Evolutionary conservation across 2,113 vertebrate genomes (phyloP), one percentile per base, ranked within the genome.

Genomic region (Cromileptes altivelis): DNA sequence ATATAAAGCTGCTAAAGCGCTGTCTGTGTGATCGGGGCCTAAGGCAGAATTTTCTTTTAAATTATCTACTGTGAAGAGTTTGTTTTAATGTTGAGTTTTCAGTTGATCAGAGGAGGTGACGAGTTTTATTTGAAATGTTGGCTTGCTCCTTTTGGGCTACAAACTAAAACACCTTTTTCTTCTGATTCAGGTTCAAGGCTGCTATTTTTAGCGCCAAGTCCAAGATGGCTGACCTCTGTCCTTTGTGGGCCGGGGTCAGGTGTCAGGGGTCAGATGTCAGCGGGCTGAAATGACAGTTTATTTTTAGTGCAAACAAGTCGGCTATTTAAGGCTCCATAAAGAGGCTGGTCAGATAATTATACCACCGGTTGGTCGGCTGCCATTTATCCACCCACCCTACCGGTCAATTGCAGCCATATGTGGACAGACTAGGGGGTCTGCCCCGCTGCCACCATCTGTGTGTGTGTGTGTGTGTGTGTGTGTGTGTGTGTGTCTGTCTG

Each of bases 371-470:
- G 91, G 86, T 91, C 84, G 89, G 81, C 84, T 89, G 86, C 92
- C 93, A 92, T 89, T 93, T 89, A 92, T 92, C 90, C 91, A 85
- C 90, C 93, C 88, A 91, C 90, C 79, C 63, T 49, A 82, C 74
- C 25, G 88, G 91, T 91, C 92, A 93, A 94, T 94, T 94, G 94
- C 86, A 94, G 90, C 93, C 94, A 94, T 90, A 93, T 94, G 94
- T 89, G 82, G 81, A 87, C 83, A 71, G 81, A 94, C 88, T 92
- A 91, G 92, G 93, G 93, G 91, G 94, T 92, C 90, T 89, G 61
- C 82, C 75, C 77, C 2, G 0, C 82, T 86, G 85, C 85, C 82
- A 79, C 77, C 88, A 80, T 56, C 65, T 91, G 71, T 81, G 25
- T 78, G 72, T 73, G 61, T 74, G 53, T 67, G 27, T 60, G 79